Percentiles rank a stretch among this genome's conserved stretches.
Evolutionary conservation across 2,888 invertebrate species (phyloP).

Genomic region (Pyrgus malvae): DNA sequence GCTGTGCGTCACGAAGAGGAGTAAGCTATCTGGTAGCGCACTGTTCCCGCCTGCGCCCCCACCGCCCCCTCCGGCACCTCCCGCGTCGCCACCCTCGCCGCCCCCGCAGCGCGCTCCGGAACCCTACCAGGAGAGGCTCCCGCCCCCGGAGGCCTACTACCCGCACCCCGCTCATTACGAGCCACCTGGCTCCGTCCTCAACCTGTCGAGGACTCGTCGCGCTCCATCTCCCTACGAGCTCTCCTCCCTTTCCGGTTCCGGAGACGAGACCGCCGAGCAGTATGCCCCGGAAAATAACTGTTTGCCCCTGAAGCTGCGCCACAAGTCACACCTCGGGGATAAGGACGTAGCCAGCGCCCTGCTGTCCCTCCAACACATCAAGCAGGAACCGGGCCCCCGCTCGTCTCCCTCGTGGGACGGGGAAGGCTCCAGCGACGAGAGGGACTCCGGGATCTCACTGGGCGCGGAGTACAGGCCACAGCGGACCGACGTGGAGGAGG

Average conservation of each 20-base stretch:
- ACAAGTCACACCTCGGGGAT: slow-evolving; percentile 94
- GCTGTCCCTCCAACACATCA: slow-evolving; percentile 91
- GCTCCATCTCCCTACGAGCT: slow-evolving; percentile 91
- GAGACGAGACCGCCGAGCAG: slow-evolving; percentile 74
- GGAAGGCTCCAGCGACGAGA: slow-evolving; percentile 94
- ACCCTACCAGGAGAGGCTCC: slow-evolving; percentile 72
- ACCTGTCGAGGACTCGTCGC: slow-evolving; percentile 85
- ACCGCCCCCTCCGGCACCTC: slow-evolving; percentile 77
- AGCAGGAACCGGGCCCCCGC: slow-evolving; percentile 90
- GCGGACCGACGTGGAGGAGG: slow-evolving; percentile 77
- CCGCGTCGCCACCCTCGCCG: slow-evolving; percentile 74
- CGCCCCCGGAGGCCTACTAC: slow-evolving; percentile 73
- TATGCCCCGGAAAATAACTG: slow-evolving; percentile 87
- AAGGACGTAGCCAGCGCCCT: slow-evolving; percentile 93
- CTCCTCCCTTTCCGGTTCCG: slow-evolving; percentile 86
- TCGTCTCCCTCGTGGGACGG: slow-evolving; percentile 93
- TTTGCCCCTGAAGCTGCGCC: slow-evolving; percentile 93
- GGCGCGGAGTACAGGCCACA: slow-evolving; percentile 85
- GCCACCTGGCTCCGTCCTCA: slow-evolving; percentile 85
- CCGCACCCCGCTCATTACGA: slow-evolving; percentile 81
- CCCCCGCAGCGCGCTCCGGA: slow-evolving; percentile 81
- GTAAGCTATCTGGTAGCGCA: slow-evolving; percentile 67
- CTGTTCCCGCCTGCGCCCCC: slow-evolving; percentile 81
- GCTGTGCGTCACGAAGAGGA: slow-evolving; percentile 90
- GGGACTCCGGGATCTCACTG: slow-evolving; percentile 94